Base-by-base conservation (phyloP, 2,797 vertebrate species). In the Semaprochilodus insignis region DNA sequence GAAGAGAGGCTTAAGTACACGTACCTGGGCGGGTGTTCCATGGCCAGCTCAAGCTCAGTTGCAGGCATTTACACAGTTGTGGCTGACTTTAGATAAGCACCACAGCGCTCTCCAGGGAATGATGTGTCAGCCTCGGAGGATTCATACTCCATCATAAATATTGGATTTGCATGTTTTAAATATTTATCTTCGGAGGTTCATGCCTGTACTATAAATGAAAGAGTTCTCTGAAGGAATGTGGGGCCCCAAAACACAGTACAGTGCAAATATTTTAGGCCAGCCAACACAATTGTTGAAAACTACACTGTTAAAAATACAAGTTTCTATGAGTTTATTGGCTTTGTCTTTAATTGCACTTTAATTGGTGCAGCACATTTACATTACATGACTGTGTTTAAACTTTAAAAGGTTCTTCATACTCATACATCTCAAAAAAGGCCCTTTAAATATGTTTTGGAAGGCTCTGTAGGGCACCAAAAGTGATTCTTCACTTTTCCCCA, bases 91-190 rank as follows among this genome's bases (percentile, higher is more conserved):
- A 77, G 60, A 77, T 65, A 74, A 81, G 27, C 60, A 25, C 77
- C 27, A 40, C 36, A 2, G 40, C 66, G n/a, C 66, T 63, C 59
- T 66, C 51, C 59, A 25, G 52, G 66, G 52, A 63, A 60, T 36
- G 25, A 81, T 73, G 69, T 83, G 48, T 73, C 81, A 57, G 62
- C 69, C 71, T 44, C 3, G 34, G 57, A 75, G 57, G 51, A 70
- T 23, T 69, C 34, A 70, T 6, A 40, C 52, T 16, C 27, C n/a
- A 44, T 65, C 69, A 81, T 81, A 57, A 81, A 74, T 74, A 74
- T 81, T 74, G 31, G 31, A 81, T 81, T 81, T 74, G 80, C 73
- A 66, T 19, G 71, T 66, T 81, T 81, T 74, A 65, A 81, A 81
- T 81, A 81, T 81, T 81, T 54, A 81, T 57, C 51, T 54, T 34